Percentiles rank a stretch among this genome's conserved stretches.
Evolutionary conservation across 2,888 invertebrate genomes (phyloP).

Genomic region (Brachylomia viminalis): DNA sequence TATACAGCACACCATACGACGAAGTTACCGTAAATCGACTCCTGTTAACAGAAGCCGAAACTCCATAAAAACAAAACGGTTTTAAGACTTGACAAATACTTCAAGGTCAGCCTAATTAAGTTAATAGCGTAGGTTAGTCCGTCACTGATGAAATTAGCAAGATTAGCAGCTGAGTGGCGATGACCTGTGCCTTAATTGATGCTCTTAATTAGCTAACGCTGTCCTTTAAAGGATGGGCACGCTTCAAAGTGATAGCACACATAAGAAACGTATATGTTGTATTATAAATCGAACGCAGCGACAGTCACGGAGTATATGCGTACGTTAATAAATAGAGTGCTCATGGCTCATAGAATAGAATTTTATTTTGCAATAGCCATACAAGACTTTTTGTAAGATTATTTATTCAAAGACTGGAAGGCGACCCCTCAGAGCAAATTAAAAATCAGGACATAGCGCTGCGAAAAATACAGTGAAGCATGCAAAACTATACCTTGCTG

Average conservation of each 20-base stretch:
- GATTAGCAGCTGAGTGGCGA: conserved; percentile 69
- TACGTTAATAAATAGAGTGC: conserved; percentile 19
- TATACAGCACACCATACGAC: not conserved
- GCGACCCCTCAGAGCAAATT: not conserved
- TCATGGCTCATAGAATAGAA: conserved; percentile 8
- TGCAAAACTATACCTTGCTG: too few species aligned
- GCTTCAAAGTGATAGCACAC: conserved; percentile 47
- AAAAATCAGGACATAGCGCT: too few species aligned
- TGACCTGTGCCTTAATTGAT: conserved; percentile 69
- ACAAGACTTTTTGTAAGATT: not conserved
- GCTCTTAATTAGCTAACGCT: conserved; percentile 37
- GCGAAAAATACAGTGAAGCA: too few species aligned
- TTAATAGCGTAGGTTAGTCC: conserved; percentile 71
- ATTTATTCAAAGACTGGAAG: not conserved
- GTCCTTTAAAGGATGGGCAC: conserved; percentile 31
- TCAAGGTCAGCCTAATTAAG: conserved; percentile 70
- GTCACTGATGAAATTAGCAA: conserved; percentile 72
- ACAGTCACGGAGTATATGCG: not conserved
- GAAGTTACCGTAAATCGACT: conserved; percentile 11
- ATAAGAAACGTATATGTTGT: conserved; percentile 3
- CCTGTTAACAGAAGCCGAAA: conserved; percentile 4
- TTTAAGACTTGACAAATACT: conserved; percentile 43
- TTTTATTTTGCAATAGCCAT: too few species aligned
- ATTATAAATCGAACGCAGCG: conserved; percentile 12
- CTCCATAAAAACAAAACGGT: conserved; percentile 9